Base-by-base conservation (phyloP, 2,888 invertebrate genomes). In the Synanthedon tipuliformis region DNA sequence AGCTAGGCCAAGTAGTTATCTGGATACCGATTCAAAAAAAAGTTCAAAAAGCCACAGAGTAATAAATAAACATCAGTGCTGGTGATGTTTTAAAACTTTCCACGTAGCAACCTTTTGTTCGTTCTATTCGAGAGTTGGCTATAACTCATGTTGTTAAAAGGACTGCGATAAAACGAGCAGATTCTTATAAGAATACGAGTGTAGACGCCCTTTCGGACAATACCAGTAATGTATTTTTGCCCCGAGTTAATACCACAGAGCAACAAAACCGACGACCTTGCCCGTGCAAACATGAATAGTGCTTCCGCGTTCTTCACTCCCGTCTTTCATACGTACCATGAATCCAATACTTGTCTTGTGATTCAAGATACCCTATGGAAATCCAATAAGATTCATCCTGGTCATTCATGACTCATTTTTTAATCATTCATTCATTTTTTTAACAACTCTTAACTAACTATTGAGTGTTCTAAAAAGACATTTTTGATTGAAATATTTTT, bases 341-440 rank as follows among this genome's bases (percentile, higher is more conserved):
- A n/a, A n/a, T 49, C 62, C 59, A 62, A 59, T 68, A 61, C 63
- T 65, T 34, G 57, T 69, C 63, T 65, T 34, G 57, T 69, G 66
- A 69, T 67, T 71, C 68, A 69, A 73, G 69, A 77, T 78, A 78
- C 75, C 74, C 73, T 76, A 73, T 74, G 69, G 63, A 66, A 60
- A 64, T 65, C 63, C 62, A 62, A 58, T 57, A 59, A 59, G 59
- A 61, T 58, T 56, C 61, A 59, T 50, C 54, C 51, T 53, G 50
- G 54, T 58, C 61, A 61, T 68, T 71, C 71, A 82, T 85, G 81
- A 81, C 77, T 83, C n/a, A n/a, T n/a, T n/a, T n/a, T n/a, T n/a
- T n/a, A n/a, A n/a, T n/a, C n/a, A n/a, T n/a, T n/a, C n/a, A 82
- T 83, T 70, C 5, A 66, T 76, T 72, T 72, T 34, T 34, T 34